Percentiles rank a stretch among this genome's conserved stretches.
Evolutionary conservation across 1,140 invertebrate genomes (phyloP).

Genomic region (Drosophila jambulina): DNA sequence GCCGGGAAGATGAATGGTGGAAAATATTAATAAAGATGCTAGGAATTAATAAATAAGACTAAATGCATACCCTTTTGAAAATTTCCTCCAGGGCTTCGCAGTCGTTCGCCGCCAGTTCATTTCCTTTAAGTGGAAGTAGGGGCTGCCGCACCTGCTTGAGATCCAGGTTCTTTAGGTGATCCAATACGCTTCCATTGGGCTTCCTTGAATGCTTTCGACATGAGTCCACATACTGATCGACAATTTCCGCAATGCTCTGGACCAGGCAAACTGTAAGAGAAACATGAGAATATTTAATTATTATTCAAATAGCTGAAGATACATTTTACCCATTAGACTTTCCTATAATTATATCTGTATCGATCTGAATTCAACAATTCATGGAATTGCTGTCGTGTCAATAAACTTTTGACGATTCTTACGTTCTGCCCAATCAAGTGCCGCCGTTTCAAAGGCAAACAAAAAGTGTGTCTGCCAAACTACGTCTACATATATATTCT

Average conservation of each 20-base stretch:
- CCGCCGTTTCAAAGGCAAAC: conserved; percentile 37
- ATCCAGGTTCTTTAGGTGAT: conserved; percentile 89
- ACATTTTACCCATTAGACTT: not conserved
- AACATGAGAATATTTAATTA: not conserved
- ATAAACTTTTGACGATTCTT: conserved; percentile 56
- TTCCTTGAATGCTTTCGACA: conserved; percentile 89
- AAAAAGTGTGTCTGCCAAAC: conserved; percentile 21
- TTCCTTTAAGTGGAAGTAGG: conserved; percentile 86
- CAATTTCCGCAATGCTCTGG: conserved; percentile 86
- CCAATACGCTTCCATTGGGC: conserved; percentile 88
- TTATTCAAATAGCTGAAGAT: not conserved
- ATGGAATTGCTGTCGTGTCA: conserved; percentile 62
- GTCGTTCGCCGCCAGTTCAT: conserved; percentile 86
- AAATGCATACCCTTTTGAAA: conserved; percentile 87
- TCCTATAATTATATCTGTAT: conserved; percentile 26
- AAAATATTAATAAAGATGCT: not conserved
- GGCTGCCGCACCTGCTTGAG: conserved; percentile 85
- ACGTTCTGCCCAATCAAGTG: conserved; percentile 49
- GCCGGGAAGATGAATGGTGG: not conserved
- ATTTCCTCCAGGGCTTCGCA: conserved; percentile 92
- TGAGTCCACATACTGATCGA: conserved; percentile 89
- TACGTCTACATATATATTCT: conserved; percentile 10
- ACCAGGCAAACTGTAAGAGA: conserved; percentile 65
- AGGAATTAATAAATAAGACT: not conserved
- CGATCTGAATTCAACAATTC: conserved; percentile 54